phyloP scores from a whole-genome alignment of 2,113 vertebrate genomes.

The Ovis canadensis region DNA sequence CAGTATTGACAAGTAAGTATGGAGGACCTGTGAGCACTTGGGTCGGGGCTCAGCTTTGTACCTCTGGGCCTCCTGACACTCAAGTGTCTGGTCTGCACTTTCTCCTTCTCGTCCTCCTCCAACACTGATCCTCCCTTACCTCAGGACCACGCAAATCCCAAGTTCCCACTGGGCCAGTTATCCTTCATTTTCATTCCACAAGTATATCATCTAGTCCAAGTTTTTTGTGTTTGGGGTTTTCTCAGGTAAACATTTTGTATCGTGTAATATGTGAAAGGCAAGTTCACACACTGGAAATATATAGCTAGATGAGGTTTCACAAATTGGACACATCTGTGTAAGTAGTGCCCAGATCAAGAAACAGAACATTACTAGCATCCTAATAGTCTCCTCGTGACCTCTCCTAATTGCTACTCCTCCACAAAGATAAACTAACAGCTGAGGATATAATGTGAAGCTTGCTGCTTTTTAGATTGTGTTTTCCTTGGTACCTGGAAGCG shows the following conservation, averaged over 20 bases:
- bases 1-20: constrained; percentile 97
- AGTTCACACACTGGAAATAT: neutral
- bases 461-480: neutral
- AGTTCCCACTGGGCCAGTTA: neutral
- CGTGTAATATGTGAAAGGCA: neutral
- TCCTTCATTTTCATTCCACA: neutral
- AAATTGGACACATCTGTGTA: neutral
- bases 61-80: neutral
- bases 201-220: neutral
- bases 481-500: neutral
- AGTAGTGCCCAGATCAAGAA: neutral
- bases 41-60: accelerated
- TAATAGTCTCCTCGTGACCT: neutral
- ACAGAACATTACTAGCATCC: no score
- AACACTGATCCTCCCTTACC: accelerated
- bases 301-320: neutral
- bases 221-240: neutral
- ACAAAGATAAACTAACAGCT: neutral
- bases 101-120: neutral
- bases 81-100: neutral
- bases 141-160: neutral
- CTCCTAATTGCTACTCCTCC: neutral
- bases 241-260: neutral
- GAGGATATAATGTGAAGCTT: neutral
- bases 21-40: neutral